Base-by-base conservation (phyloP, 2,888 invertebrate genomes). In the Polyploca ridens region DNA sequence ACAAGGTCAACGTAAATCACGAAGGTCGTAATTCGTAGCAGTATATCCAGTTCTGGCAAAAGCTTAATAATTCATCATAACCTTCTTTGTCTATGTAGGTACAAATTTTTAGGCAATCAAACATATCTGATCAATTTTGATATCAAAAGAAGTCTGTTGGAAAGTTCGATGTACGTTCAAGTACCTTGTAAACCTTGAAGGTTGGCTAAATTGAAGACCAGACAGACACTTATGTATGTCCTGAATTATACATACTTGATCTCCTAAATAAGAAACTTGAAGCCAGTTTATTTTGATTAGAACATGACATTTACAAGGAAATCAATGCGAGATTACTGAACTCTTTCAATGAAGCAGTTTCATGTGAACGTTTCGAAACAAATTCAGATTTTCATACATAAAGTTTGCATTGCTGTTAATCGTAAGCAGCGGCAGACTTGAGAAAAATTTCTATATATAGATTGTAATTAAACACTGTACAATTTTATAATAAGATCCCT, bases 1-100 rank as follows among this genome's bases (percentile, higher is more conserved):
- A 71, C 72, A 74, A 77, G 77, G 75, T 41, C 71, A 72, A 64
- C 66, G 68, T 69, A 70, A 69, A 71, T 69, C 66, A 65, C 58
- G 69, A 72, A 72, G 75, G 76, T 66, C 71, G 58, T 57, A 63
- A 46, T 38, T 10, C 54, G 19, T 54, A 54, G 11, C 27, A 57
- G 49, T 41, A 63, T 64, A 33, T 59, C 44, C 58, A 60, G 33
- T 27, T 57, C 11, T 8, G 46, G 59, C 46, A 62, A 44, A 59
- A 64, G 63, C 65, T 74, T 66, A 71, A 66, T 67, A 66, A 73
- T 71, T 67, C 64, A 73, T 14, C 38, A 49, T 41, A 38, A 54
- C 19, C 35, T 62, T 19, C 19, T 10, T 19, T 3, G 54, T 19
- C 19, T 10, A 10, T 3, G 54, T 54, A 54, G 0, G n/a, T 19